Percentiles rank a stretch among this genome's conserved stretches.
Conservation (phyloP, 2,113 vertebrate genomes). For the Stegastes partitus region DNA sequence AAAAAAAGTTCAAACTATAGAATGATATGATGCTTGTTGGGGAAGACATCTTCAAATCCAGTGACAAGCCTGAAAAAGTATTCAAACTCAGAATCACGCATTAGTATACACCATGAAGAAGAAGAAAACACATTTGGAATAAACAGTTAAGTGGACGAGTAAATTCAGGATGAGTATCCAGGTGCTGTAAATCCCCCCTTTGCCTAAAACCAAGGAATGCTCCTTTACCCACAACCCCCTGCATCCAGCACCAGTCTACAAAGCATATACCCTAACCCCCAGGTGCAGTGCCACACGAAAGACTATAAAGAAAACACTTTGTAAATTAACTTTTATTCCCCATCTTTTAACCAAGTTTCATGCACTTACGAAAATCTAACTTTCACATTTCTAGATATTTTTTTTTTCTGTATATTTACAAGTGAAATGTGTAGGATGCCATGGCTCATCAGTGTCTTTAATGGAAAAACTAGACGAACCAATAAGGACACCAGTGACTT, state of each 20-base stretch:
- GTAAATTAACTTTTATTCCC: conserved; percentile 35
- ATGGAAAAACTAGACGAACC: conserved; percentile 15
- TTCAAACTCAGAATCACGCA: neutral
- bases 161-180: conserved; percentile 44
- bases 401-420: conserved; percentile 70
- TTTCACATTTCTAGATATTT: conserved; percentile 65
- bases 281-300: conserved; percentile 38
- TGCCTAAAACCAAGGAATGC: conserved; percentile 59
- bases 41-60: neutral
- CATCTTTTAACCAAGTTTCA: conserved; percentile 52
- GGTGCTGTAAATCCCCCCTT: conserved; percentile 39
- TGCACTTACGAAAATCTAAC: conserved; percentile 69
- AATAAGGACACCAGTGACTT: conserved; percentile 22
- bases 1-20: conserved; percentile 21
- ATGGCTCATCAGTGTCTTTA: conserved; percentile 43
- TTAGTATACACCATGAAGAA: neutral
- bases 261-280: conserved; percentile 4
- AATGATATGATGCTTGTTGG: neutral
- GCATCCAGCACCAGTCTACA: conserved; percentile 53
- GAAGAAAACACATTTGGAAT: neutral
- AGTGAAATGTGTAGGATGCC: conserved; percentile 61
- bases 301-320: conserved; percentile 39
- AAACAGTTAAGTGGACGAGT: conserved; percentile 16
- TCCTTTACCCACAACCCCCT: conserved; percentile 27
- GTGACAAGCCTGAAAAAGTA: neutral